phyloP scores from a whole-genome alignment of 2,888 invertebrate genomes.

The Gisinianus flammeolus region DNA sequence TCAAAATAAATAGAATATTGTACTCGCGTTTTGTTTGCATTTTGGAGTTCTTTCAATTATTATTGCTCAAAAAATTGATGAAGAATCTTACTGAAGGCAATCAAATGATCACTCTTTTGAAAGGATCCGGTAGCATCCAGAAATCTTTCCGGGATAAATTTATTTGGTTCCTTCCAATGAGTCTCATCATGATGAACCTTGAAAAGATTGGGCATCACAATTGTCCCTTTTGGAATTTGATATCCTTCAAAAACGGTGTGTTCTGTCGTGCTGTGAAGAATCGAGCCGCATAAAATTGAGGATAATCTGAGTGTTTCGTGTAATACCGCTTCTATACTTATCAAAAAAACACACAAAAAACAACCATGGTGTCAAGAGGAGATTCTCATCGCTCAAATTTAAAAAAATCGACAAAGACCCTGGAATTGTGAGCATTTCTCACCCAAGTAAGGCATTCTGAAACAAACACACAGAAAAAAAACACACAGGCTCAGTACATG shows the following conservation, averaged over 20 bases:
- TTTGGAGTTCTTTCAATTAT: too few relatives aligned
- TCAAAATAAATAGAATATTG: background rate
- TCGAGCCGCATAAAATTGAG: slow-evolving; percentile 47
- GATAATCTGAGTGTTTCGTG: slow-evolving; percentile 47
- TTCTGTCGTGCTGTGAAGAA: slow-evolving; percentile 50
- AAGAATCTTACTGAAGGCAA: too few relatives aligned
- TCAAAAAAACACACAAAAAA: too few relatives aligned
- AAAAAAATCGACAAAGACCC: too few relatives aligned
- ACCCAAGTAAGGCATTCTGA: slow-evolving; percentile 44
- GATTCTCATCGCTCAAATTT: too few relatives aligned
- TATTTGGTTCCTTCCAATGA: slow-evolving; percentile 70
- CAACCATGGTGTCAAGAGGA: too few relatives aligned
- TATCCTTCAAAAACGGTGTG: slow-evolving; percentile 41
- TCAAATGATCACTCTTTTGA: slow-evolving; percentile 37
- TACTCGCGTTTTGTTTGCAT: background rate
- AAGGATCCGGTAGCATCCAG: slow-evolving; percentile 60
- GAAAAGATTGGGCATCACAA: slow-evolving; percentile 66
- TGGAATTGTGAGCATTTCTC: too few relatives aligned
- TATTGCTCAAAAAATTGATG: too few relatives aligned
- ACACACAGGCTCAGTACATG: background rate
- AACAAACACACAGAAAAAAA: background rate
- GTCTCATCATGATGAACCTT: slow-evolving; percentile 67
- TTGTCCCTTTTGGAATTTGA: slow-evolving; percentile 62
- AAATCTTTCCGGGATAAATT: slow-evolving; percentile 72
- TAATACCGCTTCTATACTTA: slow-evolving; percentile 46